Evolutionary conservation across 2,113 vertebrate genomes (phyloP), one percentile per base, ranked within the genome.

Genomic region (Rhinolophus sinicus): DNA sequence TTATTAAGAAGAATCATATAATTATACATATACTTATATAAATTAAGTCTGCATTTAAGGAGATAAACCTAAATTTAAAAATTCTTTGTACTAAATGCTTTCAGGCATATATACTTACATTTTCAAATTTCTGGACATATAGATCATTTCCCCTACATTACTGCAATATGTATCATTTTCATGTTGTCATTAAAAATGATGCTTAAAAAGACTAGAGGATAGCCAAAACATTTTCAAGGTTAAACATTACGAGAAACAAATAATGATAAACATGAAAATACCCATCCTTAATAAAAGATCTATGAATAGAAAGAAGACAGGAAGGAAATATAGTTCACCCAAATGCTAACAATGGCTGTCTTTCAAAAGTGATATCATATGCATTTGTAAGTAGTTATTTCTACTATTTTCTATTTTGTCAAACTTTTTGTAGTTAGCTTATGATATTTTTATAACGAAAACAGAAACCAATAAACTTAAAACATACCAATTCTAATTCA

Each of bases 401-500:
- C 18, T 82, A 70, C 44, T 70, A 52, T 83, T 69, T 40, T 88
- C 47, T 94, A 38, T 90, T 72, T 81, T 64, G 15, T 82, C 33
- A 93, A 26, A 60, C 28, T 44, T 92, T 88, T 50, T 76, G 8
- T 77, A 75, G 82, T 58, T 72, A 80, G 12, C 33, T 88, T 47
- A 65, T 50, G 86, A 38, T 78, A 82, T 73, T 96, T 94, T 90
- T 76, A 82, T 90, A 87, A 83, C 67, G 28, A 82, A 78, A 78
- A 78, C 67, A 65, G 40, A 72, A 89, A 40, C 10, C 21, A 58
- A 77, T 56, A 83, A 52, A 58, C 35, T 47, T 47, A 35, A 70
- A 78, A 86, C 40, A 56, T 44, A 40, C 30, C 47, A 35, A 58
- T 56, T 82, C 35, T 76, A 82, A 67, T 30, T 90, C 33, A 96